These are phyloP conservation scores for Stratiomys singularior DNA, from an alignment of 2,888 invertebrate species.

Conservation along the genomic window DNA sequence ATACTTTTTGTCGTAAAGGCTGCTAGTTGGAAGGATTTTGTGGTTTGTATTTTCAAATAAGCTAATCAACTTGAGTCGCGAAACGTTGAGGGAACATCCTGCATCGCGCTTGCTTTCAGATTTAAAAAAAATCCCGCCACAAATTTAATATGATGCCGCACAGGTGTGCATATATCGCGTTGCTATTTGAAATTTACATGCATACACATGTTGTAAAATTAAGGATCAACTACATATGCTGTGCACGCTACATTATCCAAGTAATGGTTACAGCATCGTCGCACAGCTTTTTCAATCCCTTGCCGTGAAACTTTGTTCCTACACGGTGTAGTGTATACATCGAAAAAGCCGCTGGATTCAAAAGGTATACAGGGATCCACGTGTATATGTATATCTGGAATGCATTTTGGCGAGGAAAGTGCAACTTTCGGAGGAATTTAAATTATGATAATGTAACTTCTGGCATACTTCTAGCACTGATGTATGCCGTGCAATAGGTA, in stretches of 20 bases:
- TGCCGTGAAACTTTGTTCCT: conserved; percentile 3
- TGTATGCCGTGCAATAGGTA: conserved; percentile 1
- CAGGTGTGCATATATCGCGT: not conserved
- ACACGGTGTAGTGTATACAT: not conserved
- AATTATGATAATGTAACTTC: conserved; percentile 33
- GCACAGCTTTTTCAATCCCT: conserved; percentile 24
- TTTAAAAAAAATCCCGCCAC: not conserved
- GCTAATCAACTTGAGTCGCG: not conserved
- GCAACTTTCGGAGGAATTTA: conserved; percentile 29
- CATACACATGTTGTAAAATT: too few species aligned
- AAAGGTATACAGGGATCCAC: too few species aligned
- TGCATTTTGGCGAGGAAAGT: not conserved
- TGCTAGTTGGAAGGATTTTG: not conserved
- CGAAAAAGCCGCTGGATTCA: too few species aligned
- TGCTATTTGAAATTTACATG: too few species aligned
- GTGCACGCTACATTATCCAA: not conserved
- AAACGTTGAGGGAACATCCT: not conserved
- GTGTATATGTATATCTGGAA: too few species aligned
- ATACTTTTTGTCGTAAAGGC: too few species aligned
- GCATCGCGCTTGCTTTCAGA: not conserved
- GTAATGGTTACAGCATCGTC: not conserved
- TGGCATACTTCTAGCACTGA: not conserved
- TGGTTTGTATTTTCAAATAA: conserved; percentile 2
- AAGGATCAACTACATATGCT: too few species aligned
- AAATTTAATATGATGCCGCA: conserved; percentile 16